Base-by-base conservation (phyloP, 2,888 invertebrate genomes). In the Tyria jacobaeae region DNA sequence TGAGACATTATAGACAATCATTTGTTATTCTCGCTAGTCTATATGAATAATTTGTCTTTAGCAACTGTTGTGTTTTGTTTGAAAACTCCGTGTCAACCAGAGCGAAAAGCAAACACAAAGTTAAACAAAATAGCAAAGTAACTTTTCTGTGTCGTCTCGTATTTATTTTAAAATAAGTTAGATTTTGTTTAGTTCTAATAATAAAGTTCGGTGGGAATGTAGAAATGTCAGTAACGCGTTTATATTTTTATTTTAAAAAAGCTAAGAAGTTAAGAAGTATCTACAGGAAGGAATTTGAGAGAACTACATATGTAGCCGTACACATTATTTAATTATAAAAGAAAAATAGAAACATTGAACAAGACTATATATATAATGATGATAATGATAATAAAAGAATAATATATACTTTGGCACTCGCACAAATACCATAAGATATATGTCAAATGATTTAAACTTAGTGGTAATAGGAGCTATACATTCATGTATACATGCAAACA, bases 161-260 rank as follows among this genome's bases (percentile, higher is more conserved):
- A 53, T 53, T 53, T 53, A 12, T 53, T 53, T 39, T 37, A 37
- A 17, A 37, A 15, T 37, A 53, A 53, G 37, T 53, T 53, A 25
- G 10, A 25, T 37, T 39, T 39, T 52, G 24, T 52, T 52, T 52
- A 15, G 9, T 49, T 48, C 17, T 52, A 37, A 35, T 34, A 21
- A 34, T 52, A 24, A 37, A 39, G 52, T 53, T 39, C 21, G 21
- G 17, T 44, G 25, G 7, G n/a, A 27, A 48, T 25, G 25, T 25
- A 17, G 44, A 21, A 21, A 21, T 21, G 21, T 44, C 44, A 44
- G 21, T 21, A 44, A 44, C 44, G 21, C 10, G 21, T 10, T 44
- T 21, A 21, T 12, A 12, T 3, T 44, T 44, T 2, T 21, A 21
- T n/a, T 41, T 17, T 4, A 44, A 21, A 12, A 3, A 21, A 44